Evolutionary conservation across 2,888 invertebrate genomes (phyloP).

Genomic region (Cerceris rybyensis): DNA sequence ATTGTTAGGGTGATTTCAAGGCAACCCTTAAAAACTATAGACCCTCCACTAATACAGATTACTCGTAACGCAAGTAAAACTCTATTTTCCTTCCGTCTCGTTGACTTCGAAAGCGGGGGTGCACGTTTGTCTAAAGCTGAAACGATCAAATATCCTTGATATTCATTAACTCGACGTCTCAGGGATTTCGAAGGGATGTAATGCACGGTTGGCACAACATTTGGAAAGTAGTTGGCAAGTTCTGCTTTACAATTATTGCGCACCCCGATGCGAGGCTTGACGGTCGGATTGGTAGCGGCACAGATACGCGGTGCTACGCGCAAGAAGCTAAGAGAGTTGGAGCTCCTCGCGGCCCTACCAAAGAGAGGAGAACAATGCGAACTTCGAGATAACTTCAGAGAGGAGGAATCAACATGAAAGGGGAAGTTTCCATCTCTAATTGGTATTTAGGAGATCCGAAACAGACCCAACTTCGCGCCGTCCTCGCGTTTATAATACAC

Average conservation of each 20-base stretch:
- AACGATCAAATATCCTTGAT: neutral
- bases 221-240: conserved; percentile 71
- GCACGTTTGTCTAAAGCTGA: neutral
- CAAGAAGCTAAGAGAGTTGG: conserved; percentile 51
- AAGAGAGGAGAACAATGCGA: conserved; percentile 78
- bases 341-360: conserved; percentile 56
- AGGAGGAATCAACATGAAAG: conserved; percentile 80
- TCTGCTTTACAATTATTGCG: conserved; percentile 71
- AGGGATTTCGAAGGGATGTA: conserved; percentile 24
- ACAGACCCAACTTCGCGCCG: conserved; percentile 72
- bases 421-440: conserved; percentile 80
- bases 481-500: conserved; percentile 35
- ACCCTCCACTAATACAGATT: too few relatives aligned
- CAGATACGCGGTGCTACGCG: conserved; percentile 19
- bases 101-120: neutral
- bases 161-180: neutral
- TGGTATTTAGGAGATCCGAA: conserved; percentile 81
- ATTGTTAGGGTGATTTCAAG: too few relatives aligned
- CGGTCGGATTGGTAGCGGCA: conserved; percentile 46
- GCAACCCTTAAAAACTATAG: too few relatives aligned
- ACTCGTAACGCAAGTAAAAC: too few relatives aligned
- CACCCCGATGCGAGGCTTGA: conserved; percentile 67
- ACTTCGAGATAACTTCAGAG: conserved; percentile 78
- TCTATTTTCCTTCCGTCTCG: too few relatives aligned
- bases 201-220: conserved; percentile 65